Base-by-base conservation (phyloP, 2,888 invertebrate species). In the Cryptocephalus moraei region DNA sequence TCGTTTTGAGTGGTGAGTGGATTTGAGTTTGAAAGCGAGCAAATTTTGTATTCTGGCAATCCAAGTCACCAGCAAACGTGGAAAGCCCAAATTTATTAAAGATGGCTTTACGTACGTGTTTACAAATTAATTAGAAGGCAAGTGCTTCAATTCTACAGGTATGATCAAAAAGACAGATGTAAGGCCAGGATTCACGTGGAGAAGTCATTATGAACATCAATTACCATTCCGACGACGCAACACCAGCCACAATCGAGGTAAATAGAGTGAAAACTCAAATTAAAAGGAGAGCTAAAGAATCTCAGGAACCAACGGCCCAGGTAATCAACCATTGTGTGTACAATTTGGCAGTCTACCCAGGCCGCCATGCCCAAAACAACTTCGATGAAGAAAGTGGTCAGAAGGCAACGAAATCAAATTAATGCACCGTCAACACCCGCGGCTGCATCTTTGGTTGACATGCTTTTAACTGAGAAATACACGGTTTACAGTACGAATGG, bases 321-420 rank as follows among this genome's bases (percentile, higher is more conserved):
- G 43, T 43, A 10, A 43, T 43, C 43, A 43, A 43, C 43, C 32
- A 43, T 32, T 43, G 31, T 43, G 43, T 43, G 43, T 4, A 32
- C 14, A 32, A 31, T 43, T 33, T 13, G 32, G 34, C 43, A 43
- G 32, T 2, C 43, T 43, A 33, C 14, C 4, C 32, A 43, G 31
- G 14, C 43, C 31, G 32, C 32, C 36, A 36, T 36, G 36, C 36
- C 11, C n/a, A 36, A 22, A 22, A 2, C 22, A 4, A 6, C 22
- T 22, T 22, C 22, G 22, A 4, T 22, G 22, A 43, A n/a, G 6
- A n/a, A 12, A 14, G 8, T 11, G 2, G 31, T 31, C n/a, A 10
- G 12, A 13, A 43, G 8, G 43, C 14, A 32, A 43, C 33, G 4
- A 6, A 43, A 43, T 13, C 43, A 43, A 43, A 43, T 43, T 32